Evolutionary conservation across 2,888 invertebrate genomes (phyloP).

Genomic region (Tipula confusa): DNA sequence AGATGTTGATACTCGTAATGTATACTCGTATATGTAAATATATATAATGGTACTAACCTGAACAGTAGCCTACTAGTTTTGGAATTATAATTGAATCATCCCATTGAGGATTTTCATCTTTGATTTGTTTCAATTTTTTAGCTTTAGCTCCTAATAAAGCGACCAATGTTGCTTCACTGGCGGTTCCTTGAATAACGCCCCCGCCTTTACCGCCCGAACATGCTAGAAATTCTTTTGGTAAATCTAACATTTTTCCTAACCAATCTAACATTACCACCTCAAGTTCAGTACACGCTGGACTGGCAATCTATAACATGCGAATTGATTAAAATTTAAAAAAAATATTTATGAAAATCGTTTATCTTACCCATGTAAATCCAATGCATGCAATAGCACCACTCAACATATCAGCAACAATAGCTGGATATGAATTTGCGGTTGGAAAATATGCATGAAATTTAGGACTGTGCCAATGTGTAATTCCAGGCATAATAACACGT

Average conservation of each 20-base stretch:
- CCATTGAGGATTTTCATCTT: constrained; percentile 69
- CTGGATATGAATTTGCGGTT: constrained; percentile 88
- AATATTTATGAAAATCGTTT: background rate
- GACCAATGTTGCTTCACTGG: constrained; percentile 90
- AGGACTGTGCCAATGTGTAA: constrained; percentile 96
- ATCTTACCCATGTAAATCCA: constrained; percentile 89
- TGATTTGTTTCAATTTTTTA: constrained; percentile 61
- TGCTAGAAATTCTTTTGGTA: constrained; percentile 81
- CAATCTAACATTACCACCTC: constrained; percentile 95
- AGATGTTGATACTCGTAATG: too few species aligned
- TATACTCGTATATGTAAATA: background rate
- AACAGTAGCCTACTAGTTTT: constrained; percentile 82
- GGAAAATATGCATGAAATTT: constrained; percentile 95
- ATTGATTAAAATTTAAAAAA: background rate
- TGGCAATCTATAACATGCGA: constrained; percentile 63
- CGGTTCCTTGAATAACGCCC: constrained; percentile 91
- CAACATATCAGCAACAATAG: constrained; percentile 91
- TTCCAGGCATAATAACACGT: constrained; percentile 94
- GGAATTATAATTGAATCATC: constrained; percentile 67
- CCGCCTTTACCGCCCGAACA: constrained; percentile 78
- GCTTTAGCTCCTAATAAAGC: constrained; percentile 87
- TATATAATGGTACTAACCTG: constrained; percentile 54
- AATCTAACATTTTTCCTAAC: constrained; percentile 86
- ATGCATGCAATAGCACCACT: constrained; percentile 93
- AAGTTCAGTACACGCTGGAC: constrained; percentile 92